Evolutionary conservation across 1,140 invertebrate species (phyloP), one percentile per base, ranked within the genome.

Genomic region (Zophobas morio): DNA sequence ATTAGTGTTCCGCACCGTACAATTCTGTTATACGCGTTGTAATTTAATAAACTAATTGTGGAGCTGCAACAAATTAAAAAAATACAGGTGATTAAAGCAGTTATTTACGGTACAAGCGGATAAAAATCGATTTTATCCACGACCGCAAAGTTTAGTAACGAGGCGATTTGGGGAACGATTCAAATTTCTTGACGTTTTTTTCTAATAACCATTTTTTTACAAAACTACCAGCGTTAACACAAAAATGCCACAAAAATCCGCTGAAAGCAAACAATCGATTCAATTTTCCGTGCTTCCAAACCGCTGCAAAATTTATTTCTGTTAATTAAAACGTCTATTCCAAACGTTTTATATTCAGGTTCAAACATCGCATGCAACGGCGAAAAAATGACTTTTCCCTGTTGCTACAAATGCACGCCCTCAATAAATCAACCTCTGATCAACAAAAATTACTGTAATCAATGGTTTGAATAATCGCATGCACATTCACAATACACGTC

Each of bases 381-480:
- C 20, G 20, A 20, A 20, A 20, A 20, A 20, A 20, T 57, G 20
- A 57, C 54, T 57, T 57, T 57, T 35, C 49, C 2, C 54, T 35
- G 20, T 33, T 33, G 54, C 54, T 35, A 3, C 2, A 20, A 35
- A 4, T 57, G 2, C 42, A 20, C 8, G 37, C 37, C 35, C 42
- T 63, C 42, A n/a, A 63, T 63, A 63, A 63, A 63, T 63, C 57
- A 63, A 32, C 1, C 57, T 53, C 51, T 63, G 57, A 63, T 63
- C 57, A 42, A 37, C 57, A 63, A 63, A 63, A 63, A 63, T 63
- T 63, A 63, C 57, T 33, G 60, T 66, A 66, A 66, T 66, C 60
- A 46, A 66, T 66, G 57, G 57, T 8, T 63, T 42, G 60, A 66
- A 39, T 42, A 66, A 66, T 66, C 42, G 60, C 60, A 66, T 66